Base-by-base conservation (phyloP, 2,113 vertebrate genomes). In the Tragelaphus buxtoni region DNA sequence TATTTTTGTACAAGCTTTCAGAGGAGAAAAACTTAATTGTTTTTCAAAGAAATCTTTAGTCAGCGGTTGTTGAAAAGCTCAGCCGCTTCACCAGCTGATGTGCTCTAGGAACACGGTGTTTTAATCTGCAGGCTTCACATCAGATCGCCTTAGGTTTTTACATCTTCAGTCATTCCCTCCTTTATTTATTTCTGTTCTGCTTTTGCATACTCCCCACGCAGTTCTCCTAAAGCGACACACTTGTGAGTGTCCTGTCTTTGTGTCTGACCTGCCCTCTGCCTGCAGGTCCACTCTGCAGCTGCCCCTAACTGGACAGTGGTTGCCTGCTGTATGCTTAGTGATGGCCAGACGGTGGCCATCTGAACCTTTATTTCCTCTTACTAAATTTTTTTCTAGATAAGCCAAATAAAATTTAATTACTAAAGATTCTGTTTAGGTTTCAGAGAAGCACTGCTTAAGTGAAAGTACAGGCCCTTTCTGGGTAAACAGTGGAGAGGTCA, bases 121-220 rank as follows among this genome's bases (percentile, higher is more conserved):
- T 58, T 77, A 86, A 90, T 45, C 65, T 13, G 14, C 85, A 39
- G 58, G 18, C 17, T 51, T 51, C 17, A 30, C 0, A 0, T 49
- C 58, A 26, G 24, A 45, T 30, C 35, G 45, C 22, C 42, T 12
- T 39, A 9, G 11, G 11, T 79, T 72, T 93, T 61, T 8, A 30
- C 58, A 14, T 39, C 76, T 60, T 24, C 5, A 53, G 4, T 84
- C 60, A 14, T 85, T 49, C 26, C 11, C 22, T 4, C 32, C 35
- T 30, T 22, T 4, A 1, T 51, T 14, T 55, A 1, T 26, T 55
- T 32, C 22, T 12, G 0, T 4, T 1, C 7, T 16, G 69, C 1
- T 11, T 58, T 20, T 30, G 11, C 3, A 8, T 60, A 18, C 42
- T 76, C 82, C 7, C 85, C 58, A 22, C 24, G 35, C 7, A 56